Conservation (phyloP, 2,797 vertebrate species). For the Dipus sagitta region DNA sequence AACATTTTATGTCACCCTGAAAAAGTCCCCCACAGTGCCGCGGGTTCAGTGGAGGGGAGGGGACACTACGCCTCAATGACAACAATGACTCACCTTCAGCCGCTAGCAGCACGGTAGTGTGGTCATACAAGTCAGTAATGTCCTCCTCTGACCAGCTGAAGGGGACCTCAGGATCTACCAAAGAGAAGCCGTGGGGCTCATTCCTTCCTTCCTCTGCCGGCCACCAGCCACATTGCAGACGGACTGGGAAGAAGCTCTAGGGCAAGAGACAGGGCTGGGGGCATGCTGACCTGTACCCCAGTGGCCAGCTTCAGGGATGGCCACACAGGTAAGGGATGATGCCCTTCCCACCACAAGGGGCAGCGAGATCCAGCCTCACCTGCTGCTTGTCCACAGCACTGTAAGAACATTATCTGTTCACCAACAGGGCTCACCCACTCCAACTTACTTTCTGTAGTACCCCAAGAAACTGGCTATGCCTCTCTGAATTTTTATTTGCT, state of each 20-base stretch:
- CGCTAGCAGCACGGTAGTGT: slow-evolving; percentile 92
- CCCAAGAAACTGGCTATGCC: neutral
- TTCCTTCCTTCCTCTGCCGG: neutral
- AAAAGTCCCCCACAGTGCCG: neutral
- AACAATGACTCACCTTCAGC: slow-evolving; percentile 93
- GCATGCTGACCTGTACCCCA: neutral
- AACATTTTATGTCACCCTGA: neutral
- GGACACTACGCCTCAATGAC: rapidly evolving
- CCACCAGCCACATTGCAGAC: neutral
- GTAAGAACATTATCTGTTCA: neutral
- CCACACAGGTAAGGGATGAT: neutral
- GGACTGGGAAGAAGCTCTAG: neutral
- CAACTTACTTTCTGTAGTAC: neutral
- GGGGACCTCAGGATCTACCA: slow-evolving; percentile 88
- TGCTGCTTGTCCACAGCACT: rapidly evolving
- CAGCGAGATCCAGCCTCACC: neutral
- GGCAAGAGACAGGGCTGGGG: neutral
- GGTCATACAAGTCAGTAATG: slow-evolving; percentile 90
- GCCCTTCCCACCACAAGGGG: neutral
- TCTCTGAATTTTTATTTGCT: neutral
- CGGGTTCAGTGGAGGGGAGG: rapidly evolving
- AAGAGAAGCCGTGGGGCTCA: neutral
- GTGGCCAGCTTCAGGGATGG: rapidly evolving
- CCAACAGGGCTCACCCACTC: neutral
- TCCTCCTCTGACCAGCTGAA: slow-evolving; percentile 96